These are phyloP conservation scores for Condylostylus longicornis DNA, from an alignment of 1,140 invertebrate genomes.

Conservation along the genomic window DNA sequence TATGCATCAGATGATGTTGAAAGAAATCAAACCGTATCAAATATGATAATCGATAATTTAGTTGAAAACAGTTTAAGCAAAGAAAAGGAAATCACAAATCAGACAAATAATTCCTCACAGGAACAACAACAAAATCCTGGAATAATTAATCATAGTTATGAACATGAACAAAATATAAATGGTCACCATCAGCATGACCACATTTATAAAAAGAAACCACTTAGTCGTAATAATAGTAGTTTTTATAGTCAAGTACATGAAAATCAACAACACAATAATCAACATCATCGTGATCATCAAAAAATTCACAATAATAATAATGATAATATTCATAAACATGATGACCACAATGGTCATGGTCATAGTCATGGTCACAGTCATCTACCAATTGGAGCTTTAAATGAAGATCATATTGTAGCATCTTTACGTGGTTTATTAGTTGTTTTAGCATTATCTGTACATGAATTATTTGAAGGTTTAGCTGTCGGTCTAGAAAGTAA, in stretches of 20 bases:
- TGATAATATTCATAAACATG: slow-evolving; percentile 26
- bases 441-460: slow-evolving; percentile 74
- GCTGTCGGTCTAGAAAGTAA: slow-evolving; percentile 68
- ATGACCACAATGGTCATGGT: slow-evolving; percentile 27
- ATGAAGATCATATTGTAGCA: slow-evolving; percentile 45
- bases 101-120: no score
- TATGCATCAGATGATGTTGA: background rate
- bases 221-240: slow-evolving; percentile 21
- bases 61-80: no score
- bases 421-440: slow-evolving; percentile 60
- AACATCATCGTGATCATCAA: slow-evolving; percentile 9
- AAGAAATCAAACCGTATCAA: background rate
- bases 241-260: slow-evolving; percentile 3
- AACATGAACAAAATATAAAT: slow-evolving; percentile 3
- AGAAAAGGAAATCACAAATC: no score
- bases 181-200: slow-evolving; percentile 3
- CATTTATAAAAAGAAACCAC: background rate
- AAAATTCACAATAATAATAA: background rate
- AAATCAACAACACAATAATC: slow-evolving; percentile 5
- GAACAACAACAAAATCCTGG: no score
- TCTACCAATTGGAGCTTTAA: slow-evolving; percentile 24
- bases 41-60: no score
- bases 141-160: slow-evolving; percentile 1
- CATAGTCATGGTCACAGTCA: slow-evolving; percentile 38
- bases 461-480: slow-evolving; percentile 83